Conservation (phyloP, 2,888 invertebrate genomes). For the Malthinus flaveolus region DNA sequence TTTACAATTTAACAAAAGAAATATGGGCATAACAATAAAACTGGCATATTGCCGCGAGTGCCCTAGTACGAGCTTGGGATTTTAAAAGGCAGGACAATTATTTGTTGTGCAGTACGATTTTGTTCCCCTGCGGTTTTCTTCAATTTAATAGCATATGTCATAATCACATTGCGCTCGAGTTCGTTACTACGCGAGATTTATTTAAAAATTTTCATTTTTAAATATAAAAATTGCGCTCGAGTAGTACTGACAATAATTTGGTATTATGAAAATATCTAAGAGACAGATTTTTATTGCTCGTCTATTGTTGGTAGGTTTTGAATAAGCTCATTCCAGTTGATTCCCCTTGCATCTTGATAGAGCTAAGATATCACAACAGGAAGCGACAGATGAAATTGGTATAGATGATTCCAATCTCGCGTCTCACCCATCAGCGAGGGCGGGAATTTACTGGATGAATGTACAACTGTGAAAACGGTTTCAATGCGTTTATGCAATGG, state of each 20-base stretch:
- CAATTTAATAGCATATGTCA: slow-evolving; percentile 40
- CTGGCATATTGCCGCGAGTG: slow-evolving; percentile 32
- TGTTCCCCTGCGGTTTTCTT: slow-evolving; percentile 40
- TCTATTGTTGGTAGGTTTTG: slow-evolving; percentile 20
- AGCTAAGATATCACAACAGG: slow-evolving; percentile 31
- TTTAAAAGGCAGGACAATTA: slow-evolving; percentile 37
- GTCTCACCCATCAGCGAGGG: slow-evolving; percentile 34
- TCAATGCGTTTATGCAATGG: slow-evolving; percentile 35
- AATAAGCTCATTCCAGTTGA: slow-evolving; percentile 27
- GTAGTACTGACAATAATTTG: slow-evolving; percentile 4
- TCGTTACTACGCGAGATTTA: background rate
- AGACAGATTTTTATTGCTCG: slow-evolving; percentile 24
- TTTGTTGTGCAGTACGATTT: slow-evolving; percentile 36
- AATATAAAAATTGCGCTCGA: background rate
- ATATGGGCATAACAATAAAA: slow-evolving; percentile 28
- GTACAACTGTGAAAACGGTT: slow-evolving; percentile 31
- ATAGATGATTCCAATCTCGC: slow-evolving; percentile 36
- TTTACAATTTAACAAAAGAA: slow-evolving; percentile 16
- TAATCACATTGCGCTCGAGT: slow-evolving; percentile 37
- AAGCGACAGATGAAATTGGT: slow-evolving; percentile 32
- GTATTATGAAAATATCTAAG: background rate
- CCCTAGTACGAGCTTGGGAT: slow-evolving; percentile 28
- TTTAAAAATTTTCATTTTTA: background rate
- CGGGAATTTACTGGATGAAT: slow-evolving; percentile 31
- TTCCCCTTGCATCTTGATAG: slow-evolving; percentile 26